A percentile compares a stretch with the other conserved stretches of the same genome.
Conservation (phyloP, 2,888 invertebrate species). For the Phyllotreta cruciferae region DNA sequence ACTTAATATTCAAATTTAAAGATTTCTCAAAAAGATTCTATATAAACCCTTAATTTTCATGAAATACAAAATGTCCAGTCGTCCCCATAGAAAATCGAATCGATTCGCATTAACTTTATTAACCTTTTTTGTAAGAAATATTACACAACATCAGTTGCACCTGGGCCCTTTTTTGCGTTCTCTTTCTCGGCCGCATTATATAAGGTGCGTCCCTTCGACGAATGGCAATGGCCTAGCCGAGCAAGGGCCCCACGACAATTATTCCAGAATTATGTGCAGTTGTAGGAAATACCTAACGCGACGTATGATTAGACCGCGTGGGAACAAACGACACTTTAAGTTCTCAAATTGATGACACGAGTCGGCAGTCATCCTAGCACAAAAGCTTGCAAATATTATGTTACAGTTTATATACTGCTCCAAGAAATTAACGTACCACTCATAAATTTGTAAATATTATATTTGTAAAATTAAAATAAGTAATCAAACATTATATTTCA, state of each 20-base stretch:
- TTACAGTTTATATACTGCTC: too few species aligned
- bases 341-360: slow-evolving; percentile 38
- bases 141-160: slow-evolving; percentile 15
- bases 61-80: too few species aligned
- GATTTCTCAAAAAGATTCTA: too few species aligned
- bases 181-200: slow-evolving; percentile 30
- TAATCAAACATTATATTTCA: too few species aligned
- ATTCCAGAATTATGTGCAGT: slow-evolving; percentile 41
- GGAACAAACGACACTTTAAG: slow-evolving; percentile 30
- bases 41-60: too few species aligned
- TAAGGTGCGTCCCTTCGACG: slow-evolving; percentile 13
- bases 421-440: too few species aligned
- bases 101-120: too few species aligned
- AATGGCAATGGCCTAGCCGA: slow-evolving; percentile 8
- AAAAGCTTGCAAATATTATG: too few species aligned
- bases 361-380: neutral
- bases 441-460: too few species aligned
- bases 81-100: too few species aligned
- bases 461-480: too few species aligned
- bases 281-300: slow-evolving; percentile 31
- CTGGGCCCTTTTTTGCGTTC: slow-evolving; percentile 25
- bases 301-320: slow-evolving; percentile 36
- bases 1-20: too few species aligned
- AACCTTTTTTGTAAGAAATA: slow-evolving; percentile 8
- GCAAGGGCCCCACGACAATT: slow-evolving; percentile 23